Evolutionary conservation across 2,113 vertebrate genomes (phyloP), one percentile per base, ranked within the genome.

Genomic region (Dipodomys merriami): DNA sequence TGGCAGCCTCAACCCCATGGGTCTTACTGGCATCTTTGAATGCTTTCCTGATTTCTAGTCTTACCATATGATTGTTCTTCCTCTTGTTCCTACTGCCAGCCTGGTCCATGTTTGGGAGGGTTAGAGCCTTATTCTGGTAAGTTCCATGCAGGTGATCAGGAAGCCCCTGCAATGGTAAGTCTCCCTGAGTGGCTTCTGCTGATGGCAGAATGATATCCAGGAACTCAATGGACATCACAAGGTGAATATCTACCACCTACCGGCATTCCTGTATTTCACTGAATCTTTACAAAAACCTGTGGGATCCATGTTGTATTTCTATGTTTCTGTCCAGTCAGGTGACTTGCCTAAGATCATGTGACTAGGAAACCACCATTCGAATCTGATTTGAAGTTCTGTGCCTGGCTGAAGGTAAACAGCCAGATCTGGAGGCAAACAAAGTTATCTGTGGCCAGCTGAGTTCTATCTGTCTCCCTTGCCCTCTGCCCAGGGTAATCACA

Each of bases 401-500:
- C 12, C 27, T 60, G 16, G 33, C 71, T 60, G 57, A 57, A 46
- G 80, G 29, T 33, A 11, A 71, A 69, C 89, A 80, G 74, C 62
- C 68, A 23, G n/a, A 4, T 46, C 77, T 69, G 72, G 76, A 65
- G 33, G 8, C 33, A 78, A 46, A 15, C 49, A 67, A 27, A 62
- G 53, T 4, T 35, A 11, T 78, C 88, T 93, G 81, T 86, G 65
- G 77, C 35, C 77, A 27, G 16, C 10, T 23, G 62, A 2, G 23
- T 29, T 60, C 12, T 16, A 1, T 29, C 29, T 29, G 27, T 19
- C 44, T 18, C 16, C 0, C 15, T 57, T 57, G 0, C 49, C 49
- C 44, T n/a, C 22, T 69, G 22, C 46, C 29, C 44, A 16, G 2
- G 0, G 8, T 29, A 22, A 2, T 5, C 23, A 23, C 19, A 23